Evolutionary conservation across 2,888 invertebrate species (phyloP).

Genomic region (Ectemnius continuus): DNA sequence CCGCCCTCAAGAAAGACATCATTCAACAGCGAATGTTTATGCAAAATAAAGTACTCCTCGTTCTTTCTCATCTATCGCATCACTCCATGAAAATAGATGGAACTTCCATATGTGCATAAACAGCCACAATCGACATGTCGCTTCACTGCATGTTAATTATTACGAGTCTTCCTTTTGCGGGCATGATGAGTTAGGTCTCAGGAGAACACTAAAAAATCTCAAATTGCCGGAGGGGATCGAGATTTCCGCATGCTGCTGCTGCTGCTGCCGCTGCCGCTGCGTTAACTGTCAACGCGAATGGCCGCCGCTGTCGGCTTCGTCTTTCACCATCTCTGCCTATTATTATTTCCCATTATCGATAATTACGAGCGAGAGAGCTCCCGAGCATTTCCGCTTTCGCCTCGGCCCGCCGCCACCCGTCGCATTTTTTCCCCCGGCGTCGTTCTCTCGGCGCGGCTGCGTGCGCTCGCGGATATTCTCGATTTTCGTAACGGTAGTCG

Average conservation of each 20-base stretch:
- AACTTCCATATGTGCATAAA: too few relatives aligned
- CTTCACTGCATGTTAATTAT: too few relatives aligned
- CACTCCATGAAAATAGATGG: too few relatives aligned
- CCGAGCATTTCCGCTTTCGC: constrained; percentile 19
- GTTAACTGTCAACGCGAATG: constrained; percentile 47
- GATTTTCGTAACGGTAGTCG: constrained; percentile 1
- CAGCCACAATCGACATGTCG: too few relatives aligned
- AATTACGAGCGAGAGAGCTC: constrained; percentile 55
- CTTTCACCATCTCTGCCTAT: constrained; percentile 44
- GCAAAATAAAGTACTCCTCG: too few relatives aligned
- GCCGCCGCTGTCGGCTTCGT: constrained; percentile 13
- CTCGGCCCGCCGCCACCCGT: constrained; percentile 1
- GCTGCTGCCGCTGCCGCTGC: constrained; percentile 18
- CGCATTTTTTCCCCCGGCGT: constrained; percentile 18
- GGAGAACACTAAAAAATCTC: not conserved
- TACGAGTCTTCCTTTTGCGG: too few relatives aligned
- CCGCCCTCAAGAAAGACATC: too few relatives aligned
- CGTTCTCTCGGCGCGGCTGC: constrained; percentile 12
- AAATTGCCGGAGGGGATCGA: not conserved
- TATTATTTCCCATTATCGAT: constrained; percentile 67
- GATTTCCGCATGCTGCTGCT: constrained; percentile 5
- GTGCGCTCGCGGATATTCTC: not conserved
- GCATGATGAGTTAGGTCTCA: not conserved
- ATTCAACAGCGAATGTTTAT: too few relatives aligned
- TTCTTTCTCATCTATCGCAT: too few relatives aligned